Evolutionary conservation across 2,113 vertebrate genomes (phyloP).

Genomic region (Pandion haliaetus): DNA sequence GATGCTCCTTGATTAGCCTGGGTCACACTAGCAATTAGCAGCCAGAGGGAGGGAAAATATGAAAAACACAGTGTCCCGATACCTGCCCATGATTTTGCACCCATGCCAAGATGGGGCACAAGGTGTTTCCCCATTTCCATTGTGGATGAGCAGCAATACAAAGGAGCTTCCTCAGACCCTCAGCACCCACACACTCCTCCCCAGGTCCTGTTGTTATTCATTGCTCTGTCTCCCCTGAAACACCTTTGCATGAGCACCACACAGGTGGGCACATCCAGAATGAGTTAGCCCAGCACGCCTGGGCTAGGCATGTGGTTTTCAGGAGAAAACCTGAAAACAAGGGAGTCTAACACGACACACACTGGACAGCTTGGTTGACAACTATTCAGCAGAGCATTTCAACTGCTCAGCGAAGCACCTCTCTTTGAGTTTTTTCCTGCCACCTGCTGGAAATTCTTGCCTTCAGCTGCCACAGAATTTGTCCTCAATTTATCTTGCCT

Average conservation of each 20-base stretch:
- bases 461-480: not conserved
- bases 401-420: not conserved
- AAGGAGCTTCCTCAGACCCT: not conserved
- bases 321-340: not conserved
- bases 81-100: not conserved
- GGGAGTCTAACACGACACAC: too few species aligned
- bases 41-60: not conserved
- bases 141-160: not conserved
- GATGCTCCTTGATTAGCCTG: not conserved
- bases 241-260: rapidly evolving
- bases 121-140: not conserved
- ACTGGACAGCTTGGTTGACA: rapidly evolving
- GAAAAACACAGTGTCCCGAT: rapidly evolving
- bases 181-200: not conserved
- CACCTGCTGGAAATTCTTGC: not conserved
- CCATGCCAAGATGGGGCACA: not conserved
- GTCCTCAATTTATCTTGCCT: not conserved
- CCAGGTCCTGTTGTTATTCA: not conserved
- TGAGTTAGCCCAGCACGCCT: not conserved
- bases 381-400: not conserved
- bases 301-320: not conserved
- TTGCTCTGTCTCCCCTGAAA: not conserved
- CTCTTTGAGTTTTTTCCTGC: not conserved
- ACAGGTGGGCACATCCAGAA: rapidly evolving
- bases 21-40: not conserved